These are phyloP conservation scores for Dorcus parallelipipedus DNA, from an alignment of 2,888 invertebrate species.

Conservation along the genomic window DNA sequence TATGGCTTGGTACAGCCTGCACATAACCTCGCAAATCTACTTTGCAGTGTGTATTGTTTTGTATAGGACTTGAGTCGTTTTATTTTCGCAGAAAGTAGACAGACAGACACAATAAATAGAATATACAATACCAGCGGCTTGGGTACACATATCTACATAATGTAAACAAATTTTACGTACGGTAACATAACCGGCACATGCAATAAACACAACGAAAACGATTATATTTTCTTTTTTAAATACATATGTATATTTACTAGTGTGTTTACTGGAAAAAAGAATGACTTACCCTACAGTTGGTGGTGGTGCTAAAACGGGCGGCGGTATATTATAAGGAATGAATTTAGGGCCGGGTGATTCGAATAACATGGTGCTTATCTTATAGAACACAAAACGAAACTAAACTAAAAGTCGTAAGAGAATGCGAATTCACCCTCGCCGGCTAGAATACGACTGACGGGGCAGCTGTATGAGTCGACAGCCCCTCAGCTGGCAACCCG, in stretches of 20 bases:
- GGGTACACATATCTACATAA: background rate
- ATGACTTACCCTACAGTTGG: slow-evolving; percentile 40
- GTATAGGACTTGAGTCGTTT: background rate
- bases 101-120: background rate
- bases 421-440: slow-evolving; percentile 37
- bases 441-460: slow-evolving; percentile 36
- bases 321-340: slow-evolving; percentile 69
- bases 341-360: slow-evolving; percentile 65
- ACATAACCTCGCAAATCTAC: slow-evolving; percentile 27
- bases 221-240: slow-evolving; percentile 1
- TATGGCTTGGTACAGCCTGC: slow-evolving; percentile 33
- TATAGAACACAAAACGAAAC: slow-evolving; percentile 6
- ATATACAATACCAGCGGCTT: background rate
- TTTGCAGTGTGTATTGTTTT: background rate
- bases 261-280: background rate
- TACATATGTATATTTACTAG: background rate
- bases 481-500: slow-evolving; percentile 34
- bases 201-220: background rate
- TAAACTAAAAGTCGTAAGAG: slow-evolving; percentile 4
- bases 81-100: background rate
- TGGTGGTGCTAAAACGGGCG: slow-evolving; percentile 54
- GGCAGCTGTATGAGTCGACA: slow-evolving; percentile 30
- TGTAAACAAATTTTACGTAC: background rate
- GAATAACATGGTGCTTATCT: slow-evolving; percentile 57
- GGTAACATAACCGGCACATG: background rate